phyloP scores from a whole-genome alignment of 2,113 vertebrate species.

The Rynchops niger region DNA sequence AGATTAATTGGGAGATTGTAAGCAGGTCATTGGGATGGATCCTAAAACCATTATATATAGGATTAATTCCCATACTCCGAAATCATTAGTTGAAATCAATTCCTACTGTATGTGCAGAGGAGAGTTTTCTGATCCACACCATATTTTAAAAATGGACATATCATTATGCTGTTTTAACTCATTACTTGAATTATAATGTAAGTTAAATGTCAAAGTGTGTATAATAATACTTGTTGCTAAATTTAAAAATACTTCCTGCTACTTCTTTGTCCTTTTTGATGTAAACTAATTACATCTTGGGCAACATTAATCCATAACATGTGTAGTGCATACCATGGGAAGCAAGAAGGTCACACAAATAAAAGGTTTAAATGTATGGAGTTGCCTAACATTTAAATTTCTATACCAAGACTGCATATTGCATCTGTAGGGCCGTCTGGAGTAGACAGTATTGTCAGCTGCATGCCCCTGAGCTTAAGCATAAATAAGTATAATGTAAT shows the following conservation, averaged over 20 bases:
- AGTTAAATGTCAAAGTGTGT: neutral
- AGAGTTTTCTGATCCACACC: neutral
- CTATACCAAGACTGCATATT: neutral
- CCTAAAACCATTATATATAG: neutral
- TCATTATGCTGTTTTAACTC: neutral
- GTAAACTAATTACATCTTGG: neutral
- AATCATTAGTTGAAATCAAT: neutral
- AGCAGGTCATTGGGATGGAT: neutral
- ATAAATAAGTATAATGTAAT: neutral
- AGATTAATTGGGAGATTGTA: neutral
- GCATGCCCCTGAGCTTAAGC: neutral
- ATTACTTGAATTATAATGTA: neutral
- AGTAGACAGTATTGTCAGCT: neutral
- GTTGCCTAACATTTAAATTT: neutral
- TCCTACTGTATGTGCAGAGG: neutral
- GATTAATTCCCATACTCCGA: neutral
- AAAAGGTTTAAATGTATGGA: neutral
- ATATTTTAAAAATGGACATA: neutral
- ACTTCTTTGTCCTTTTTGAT: neutral
- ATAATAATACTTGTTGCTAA: slow-evolving; percentile 48
- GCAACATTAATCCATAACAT: neutral
- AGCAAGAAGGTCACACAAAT: neutral
- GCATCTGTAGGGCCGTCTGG: slow-evolving; percentile 39
- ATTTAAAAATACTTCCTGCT: neutral
- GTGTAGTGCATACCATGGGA: neutral